These are phyloP conservation scores for Schizaphis graminum DNA, from an alignment of 2,888 invertebrate species.

Conservation along the genomic window DNA sequence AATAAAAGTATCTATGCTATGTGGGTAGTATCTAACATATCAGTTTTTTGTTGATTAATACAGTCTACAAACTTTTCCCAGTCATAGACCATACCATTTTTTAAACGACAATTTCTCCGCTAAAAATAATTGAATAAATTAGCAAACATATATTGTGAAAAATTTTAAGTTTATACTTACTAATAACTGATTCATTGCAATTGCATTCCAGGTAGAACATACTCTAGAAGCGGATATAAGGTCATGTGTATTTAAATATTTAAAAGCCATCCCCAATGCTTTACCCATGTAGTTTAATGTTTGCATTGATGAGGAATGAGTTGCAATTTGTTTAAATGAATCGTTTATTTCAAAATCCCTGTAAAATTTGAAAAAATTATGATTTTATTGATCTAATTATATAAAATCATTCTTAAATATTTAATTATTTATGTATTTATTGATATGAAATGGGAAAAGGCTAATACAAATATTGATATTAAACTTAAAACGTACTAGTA, in stretches of 20 bases:
- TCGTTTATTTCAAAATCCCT: conserved; percentile 53
- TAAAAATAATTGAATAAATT: conserved; percentile 67
- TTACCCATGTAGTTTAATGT: conserved; percentile 55
- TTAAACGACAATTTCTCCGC: conserved; percentile 87
- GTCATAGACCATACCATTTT: conserved; percentile 84
- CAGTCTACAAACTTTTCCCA: conserved; percentile 83
- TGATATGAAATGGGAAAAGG: no score
- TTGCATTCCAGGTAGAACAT: conserved; percentile 82
- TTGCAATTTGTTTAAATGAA: background rate
- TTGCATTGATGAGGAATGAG: conserved; percentile 10
- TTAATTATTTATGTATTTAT: no score
- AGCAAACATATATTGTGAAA: background rate
- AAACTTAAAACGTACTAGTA: no score
- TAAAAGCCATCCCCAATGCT: conserved; percentile 78
- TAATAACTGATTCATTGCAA: conserved; percentile 80
- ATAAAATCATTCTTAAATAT: conserved; percentile 14
- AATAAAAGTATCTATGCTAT: no score
- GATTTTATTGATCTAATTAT: background rate
- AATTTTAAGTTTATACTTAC: conserved; percentile 68
- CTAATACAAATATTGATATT: no score
- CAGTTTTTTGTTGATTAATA: conserved; percentile 80
- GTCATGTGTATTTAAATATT: conserved; percentile 85
- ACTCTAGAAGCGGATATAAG: conserved; percentile 82
- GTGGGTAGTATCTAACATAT: conserved; percentile 83
- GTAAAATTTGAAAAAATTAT: conserved; percentile 14